Base-by-base conservation (phyloP, 2,797 vertebrate species). In the Sebastes taczanowskii region DNA sequence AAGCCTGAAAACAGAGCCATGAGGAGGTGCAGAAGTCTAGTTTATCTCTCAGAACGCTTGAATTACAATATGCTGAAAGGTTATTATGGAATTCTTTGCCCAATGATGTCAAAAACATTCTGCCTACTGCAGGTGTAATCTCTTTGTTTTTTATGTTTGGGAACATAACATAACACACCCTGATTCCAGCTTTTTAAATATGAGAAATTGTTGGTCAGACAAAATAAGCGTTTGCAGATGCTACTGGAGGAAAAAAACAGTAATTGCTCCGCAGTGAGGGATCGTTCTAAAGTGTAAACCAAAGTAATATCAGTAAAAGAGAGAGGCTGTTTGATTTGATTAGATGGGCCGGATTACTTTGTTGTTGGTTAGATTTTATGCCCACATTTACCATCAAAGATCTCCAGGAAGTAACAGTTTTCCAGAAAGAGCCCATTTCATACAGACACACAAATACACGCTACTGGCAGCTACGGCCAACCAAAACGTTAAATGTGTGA, bases 401-500 rank as follows among this genome's bases (percentile, higher is more conserved):
- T 18, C 46, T 49, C 11, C 11, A 30, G 22, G 32, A 79, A 32
- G 32, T 42, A 35, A 25, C 5, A 16, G 23, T 27, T 85, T 64
- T 69, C 22, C 32, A 65, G 27, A 30, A 60, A 53, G 5, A 59
- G 52, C 20, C 14, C 25, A 30, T 81, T 62, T 69, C 59, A 49
- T 30, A 35, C 27, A 68, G 18, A 29, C 67, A 63, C 23, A 77
- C 11, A 72, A 81, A 68, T 46, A 16, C 76, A 64, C 22, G 25
- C 60, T 72, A 59, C 23, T 52, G 25, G 46, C 59, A 84, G 49
- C 38, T 49, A 20, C 52, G 3, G 18, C 58, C 53, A 62, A 35
- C 29, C 1, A 58, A 42, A 16, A 62, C 64, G 69, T 71, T 61
- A 18, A 79, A 76, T 61, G 52, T 68, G 64, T 69, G 74, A 87